Evolutionary conservation across 2,113 vertebrate species (phyloP), one percentile per base, ranked within the genome.

Genomic region (Centropristis striata): DNA sequence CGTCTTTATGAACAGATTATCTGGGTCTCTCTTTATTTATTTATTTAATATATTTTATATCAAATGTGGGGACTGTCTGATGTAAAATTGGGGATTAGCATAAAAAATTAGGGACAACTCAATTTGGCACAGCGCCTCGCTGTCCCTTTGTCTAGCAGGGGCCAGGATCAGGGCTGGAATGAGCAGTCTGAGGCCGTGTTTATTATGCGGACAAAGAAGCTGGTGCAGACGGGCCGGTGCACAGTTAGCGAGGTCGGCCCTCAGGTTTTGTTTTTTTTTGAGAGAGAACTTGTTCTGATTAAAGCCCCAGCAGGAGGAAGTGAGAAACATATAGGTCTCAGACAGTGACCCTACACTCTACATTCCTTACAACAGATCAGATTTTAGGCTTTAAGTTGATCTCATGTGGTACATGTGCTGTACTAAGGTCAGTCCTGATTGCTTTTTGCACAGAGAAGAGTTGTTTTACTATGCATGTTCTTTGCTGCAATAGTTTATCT

Each of bases 1-100:
- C 75, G 44, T 91, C 87, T 90, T 92, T 90, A 92, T 84, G 74
- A 79, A 44, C 81, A 89, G 93, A 92, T 94, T 83, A 94, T 90
- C 82, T 28, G 68, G 67, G 79, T 75, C 78, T 79, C 74, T 54
- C 47, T 59, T 58, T 60, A 39, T 83, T 90, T 89, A 88, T 92
- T 77, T 88, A 84, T 92, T 88, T 92, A 87, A 84, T 87, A 86
- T 90, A 81, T 90, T 88, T 90, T 78, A 92, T 91, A 84, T 91
- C 81, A 91, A 91, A 88, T 47, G 74, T 76, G 61, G 68, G 79
- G 78, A 77, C 63, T 14, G 78, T 69, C 91, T 91, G 87, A 87
- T 91, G 53, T 90, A 85, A 89, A 91, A 88, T 70, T 53, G 71
- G 58, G 86, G 93, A 92, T 94, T 94, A 93, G 81, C 85, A 88